Percentiles rank a stretch among this genome's conserved stretches.
Conservation (phyloP, 1,140 invertebrate species). For the Cepaea nemoralis region DNA sequence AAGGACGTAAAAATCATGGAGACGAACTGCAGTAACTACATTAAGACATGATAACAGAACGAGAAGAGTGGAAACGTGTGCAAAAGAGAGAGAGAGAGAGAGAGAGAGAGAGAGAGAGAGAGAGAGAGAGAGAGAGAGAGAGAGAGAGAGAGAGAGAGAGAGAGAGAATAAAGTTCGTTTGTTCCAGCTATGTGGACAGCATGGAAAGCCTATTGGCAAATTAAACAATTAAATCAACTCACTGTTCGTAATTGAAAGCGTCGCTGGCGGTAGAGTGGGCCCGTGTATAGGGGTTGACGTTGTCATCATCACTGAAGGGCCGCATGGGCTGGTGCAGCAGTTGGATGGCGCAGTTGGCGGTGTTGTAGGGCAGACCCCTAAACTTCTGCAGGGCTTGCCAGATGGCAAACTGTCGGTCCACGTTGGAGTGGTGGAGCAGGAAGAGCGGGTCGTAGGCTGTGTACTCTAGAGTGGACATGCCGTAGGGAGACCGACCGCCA, state of each 20-base stretch:
- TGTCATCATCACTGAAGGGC: slow-evolving; percentile 42
- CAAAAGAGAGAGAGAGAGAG: too few species aligned
- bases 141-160: too few species aligned
- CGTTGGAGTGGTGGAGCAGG: slow-evolving; percentile 40
- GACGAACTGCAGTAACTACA: too few species aligned
- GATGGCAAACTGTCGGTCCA: slow-evolving; percentile 18
- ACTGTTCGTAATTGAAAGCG: slow-evolving; percentile 43
- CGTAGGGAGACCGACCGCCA: slow-evolving; percentile 31
- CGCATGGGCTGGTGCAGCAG: slow-evolving; percentile 39
- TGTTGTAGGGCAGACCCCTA: slow-evolving; percentile 46
- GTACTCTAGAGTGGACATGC: slow-evolving; percentile 42
- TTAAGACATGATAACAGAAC: too few species aligned
- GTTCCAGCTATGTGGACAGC: too few species aligned
- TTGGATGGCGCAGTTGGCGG: slow-evolving; percentile 47
- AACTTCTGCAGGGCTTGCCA: slow-evolving; percentile 26
- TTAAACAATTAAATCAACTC: too few species aligned
- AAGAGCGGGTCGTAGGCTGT: slow-evolving; percentile 49
- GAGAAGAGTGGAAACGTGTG: too few species aligned
- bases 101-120: too few species aligned
- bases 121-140: too few species aligned
- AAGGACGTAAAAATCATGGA: too few species aligned
- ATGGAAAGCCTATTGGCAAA: too few species aligned
- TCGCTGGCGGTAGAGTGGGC: slow-evolving; percentile 36
- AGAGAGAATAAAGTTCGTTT: too few species aligned
- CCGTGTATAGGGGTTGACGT: slow-evolving; percentile 31